phyloP scores from a whole-genome alignment of 2,113 vertebrate genomes.

The Forbesichthys papilliferus region DNA sequence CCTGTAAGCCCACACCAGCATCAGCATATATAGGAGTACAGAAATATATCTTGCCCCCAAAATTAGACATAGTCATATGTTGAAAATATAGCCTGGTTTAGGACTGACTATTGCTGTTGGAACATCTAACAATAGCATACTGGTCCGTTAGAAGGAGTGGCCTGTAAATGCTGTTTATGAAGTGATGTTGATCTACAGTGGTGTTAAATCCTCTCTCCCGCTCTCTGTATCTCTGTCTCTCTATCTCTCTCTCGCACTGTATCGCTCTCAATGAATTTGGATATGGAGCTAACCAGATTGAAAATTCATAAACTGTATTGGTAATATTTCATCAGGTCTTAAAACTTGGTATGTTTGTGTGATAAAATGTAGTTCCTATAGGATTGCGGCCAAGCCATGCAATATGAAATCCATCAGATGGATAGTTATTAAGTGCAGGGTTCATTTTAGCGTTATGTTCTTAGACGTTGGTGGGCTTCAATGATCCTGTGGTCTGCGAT shows the following conservation, averaged over 20 bases:
- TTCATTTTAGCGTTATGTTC: background rate
- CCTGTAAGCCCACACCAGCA: slow-evolving; percentile 4
- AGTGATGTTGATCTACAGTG: background rate
- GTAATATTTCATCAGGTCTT: background rate
- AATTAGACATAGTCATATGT: background rate
- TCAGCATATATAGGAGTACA: background rate
- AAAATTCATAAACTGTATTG: background rate
- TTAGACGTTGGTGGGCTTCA: slow-evolving; percentile 5
- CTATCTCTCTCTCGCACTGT: too few species aligned
- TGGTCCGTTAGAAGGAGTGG: background rate
- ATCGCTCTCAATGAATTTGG: background rate
- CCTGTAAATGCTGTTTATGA: background rate
- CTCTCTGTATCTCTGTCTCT: too few species aligned
- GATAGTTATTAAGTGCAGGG: slow-evolving; percentile 18
- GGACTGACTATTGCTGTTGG: background rate
- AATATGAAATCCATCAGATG: slow-evolving; percentile 12
- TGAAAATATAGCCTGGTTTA: background rate
- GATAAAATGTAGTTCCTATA: background rate
- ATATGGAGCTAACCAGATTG: too few species aligned
- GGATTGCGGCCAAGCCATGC: slow-evolving; percentile 26
- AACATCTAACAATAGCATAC: slow-evolving; percentile 19
- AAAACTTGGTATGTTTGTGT: background rate
- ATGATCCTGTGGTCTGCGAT: slow-evolving; percentile 15
- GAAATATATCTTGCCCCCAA: background rate
- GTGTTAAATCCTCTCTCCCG: background rate